Evolutionary conservation across 2,888 invertebrate species (phyloP).

Genomic region (Pyrrhosoma nymphula): DNA sequence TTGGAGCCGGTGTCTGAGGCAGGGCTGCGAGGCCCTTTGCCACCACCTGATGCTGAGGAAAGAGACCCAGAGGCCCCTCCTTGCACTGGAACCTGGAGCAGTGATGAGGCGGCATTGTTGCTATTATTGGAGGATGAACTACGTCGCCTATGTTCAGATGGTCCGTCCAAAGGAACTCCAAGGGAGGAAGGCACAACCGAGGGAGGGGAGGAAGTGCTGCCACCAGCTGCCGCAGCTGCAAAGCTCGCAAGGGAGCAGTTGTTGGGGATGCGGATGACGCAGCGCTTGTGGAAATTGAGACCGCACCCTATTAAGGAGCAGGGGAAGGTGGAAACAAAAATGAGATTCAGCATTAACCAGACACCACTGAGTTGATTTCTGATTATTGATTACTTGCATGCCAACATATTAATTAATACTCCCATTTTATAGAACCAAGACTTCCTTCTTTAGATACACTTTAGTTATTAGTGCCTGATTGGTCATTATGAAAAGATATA

Average conservation of each 20-base stretch:
- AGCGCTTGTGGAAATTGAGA: constrained; percentile 98
- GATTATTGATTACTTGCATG: too few species aligned
- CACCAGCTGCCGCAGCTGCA: constrained; percentile 69
- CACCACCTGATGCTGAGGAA: background rate
- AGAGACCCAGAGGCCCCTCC: constrained; percentile 77
- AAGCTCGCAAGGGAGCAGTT: constrained; percentile 87
- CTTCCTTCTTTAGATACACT: too few species aligned
- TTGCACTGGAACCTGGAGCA: constrained; percentile 72
- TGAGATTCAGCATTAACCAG: too few species aligned
- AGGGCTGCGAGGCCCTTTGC: constrained; percentile 82
- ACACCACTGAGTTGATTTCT: too few species aligned
- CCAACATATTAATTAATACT: too few species aligned
- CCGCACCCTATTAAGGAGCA: constrained; percentile 89
- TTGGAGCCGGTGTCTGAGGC: constrained; percentile 87
- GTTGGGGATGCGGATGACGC: constrained; percentile 97
- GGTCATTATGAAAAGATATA: too few species aligned
- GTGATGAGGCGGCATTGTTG: background rate
- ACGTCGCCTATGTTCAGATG: background rate
- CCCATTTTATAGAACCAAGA: too few species aligned
- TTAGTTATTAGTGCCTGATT: too few species aligned
- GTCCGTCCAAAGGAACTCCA: background rate
- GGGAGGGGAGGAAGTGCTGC: background rate
- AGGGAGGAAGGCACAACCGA: constrained; percentile 23
- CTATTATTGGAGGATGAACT: background rate
- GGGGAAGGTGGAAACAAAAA: constrained; percentile 15